Base-by-base conservation (phyloP, 2,888 invertebrate genomes). In the Ennomos quercinarius region DNA sequence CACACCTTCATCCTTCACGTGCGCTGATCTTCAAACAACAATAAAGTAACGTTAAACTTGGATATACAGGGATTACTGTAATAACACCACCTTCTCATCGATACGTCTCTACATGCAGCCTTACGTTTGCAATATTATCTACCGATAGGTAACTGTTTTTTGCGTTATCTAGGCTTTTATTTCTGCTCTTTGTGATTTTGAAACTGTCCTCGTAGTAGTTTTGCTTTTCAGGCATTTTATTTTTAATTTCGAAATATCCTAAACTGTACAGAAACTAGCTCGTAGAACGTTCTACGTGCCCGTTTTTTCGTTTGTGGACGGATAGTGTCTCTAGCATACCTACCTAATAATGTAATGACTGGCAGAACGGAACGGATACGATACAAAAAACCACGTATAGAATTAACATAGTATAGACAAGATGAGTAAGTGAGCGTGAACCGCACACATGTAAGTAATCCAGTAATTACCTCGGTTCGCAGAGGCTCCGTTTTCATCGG, bases 1-100 rank as follows among this genome's bases (percentile, higher is more conserved):
- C 80, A 79, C 85, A 88, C 89, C 89, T 90, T 89, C 87, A 90
- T 89, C 89, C 86, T 84, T 87, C 89, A 86, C 86, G 86, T 83
- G 78, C n/a, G n/a, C 81, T 85, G 83, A 84, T 86, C 86, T 86
- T 82, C 77, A 76, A 78, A 78, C 82, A 86, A 88, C 86, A 87
- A 85, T 85, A 86, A 87, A 87, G 83, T 83, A 71, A 71, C 69
- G 67, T 64, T 77, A 78, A 81, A 80, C 72, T 74, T 63, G 68
- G 71, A 57, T 71, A 74, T 73, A 71, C 71, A 57, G 67, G 81
- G 82, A 82, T 85, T 84, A 81, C 71, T 71, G 74, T 73, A 78
- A 73, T 71, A 73, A 68, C 42, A 48, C 47, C 50, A 44, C 42
- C 46, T 27, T 50, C 53, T 58, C 53, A 63, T 64, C 65, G 65